Base-by-base conservation (phyloP, 92 coral and sea anemone genomes). In the Blastomussa wellsi region DNA sequence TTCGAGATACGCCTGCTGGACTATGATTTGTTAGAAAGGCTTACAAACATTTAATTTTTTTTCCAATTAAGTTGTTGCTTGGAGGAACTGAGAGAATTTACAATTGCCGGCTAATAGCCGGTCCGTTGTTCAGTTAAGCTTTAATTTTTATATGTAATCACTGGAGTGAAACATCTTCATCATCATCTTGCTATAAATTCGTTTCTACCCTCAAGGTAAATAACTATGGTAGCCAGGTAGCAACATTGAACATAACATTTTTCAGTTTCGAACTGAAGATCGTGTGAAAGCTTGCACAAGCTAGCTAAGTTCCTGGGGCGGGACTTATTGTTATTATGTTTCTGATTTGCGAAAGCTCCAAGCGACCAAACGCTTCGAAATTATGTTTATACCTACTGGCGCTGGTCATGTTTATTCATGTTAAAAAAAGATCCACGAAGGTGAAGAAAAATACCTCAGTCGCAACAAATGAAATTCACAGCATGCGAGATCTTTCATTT, bases 51-150 rank as follows among this genome's bases (percentile, higher is more conserved):
- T 62, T 44, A 9, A 4, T 7, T 7, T 19, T 24, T 9, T 57
- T 41, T 22, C 31, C 5, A 57, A 10, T 38, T 7, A 38, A 2
- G 19, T 38, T 67, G 41, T 6, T 16, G 35, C 72, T 33, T 26
- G 7, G 5, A 17, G 29, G 59, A 19, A 5, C 65, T 22, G 20
- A 41, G 17, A 26, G 5, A 64, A 64, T 41, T 67, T 80, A 32
- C 33, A 66, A 80, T 67, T 80, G 64, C n/a, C n/a, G n/a, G n/a
- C 47, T 42, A 80, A 80, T 76, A 52, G 65, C 31, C 65, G 7
- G 3, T 22, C 65, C n/a, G 3, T 22, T 57, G 29, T 13, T 3
- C 49, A 44, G 49, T 44, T 57, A 13, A 57, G 65, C 65, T 57
- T 44, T 44, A 8, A 55, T 9, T 16, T 55, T 0, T 41, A 28